Conservation (phyloP, 2,888 invertebrate genomes). For the Unio pictorum region DNA sequence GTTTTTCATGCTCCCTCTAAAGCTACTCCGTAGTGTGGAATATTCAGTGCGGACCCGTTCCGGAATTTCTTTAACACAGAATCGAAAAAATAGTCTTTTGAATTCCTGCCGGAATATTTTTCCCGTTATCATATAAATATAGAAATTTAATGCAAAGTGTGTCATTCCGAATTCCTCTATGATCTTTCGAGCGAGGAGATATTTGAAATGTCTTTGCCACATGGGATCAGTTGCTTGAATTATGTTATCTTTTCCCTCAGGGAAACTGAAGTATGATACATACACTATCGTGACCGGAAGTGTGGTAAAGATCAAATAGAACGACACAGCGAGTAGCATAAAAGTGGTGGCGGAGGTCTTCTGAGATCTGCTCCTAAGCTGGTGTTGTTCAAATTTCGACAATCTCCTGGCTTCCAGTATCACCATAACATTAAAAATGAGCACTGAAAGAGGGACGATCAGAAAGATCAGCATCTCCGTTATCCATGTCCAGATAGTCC, state of each 20-base stretch:
- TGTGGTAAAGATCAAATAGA: constrained; percentile 68
- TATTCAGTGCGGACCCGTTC: constrained; percentile 50
- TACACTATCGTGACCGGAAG: constrained; percentile 66
- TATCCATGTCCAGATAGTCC: constrained; percentile 66
- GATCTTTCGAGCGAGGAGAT: constrained; percentile 48
- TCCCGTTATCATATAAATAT: constrained; percentile 69
- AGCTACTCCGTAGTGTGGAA: constrained; percentile 43
- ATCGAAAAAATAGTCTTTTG: constrained; percentile 41
- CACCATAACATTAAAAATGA: constrained; percentile 68
- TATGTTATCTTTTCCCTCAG: constrained; percentile 33
- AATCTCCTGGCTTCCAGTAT: constrained; percentile 63
- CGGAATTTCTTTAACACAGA: constrained; percentile 32
- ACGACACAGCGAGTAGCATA: constrained; percentile 69
- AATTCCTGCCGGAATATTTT: constrained; percentile 67
- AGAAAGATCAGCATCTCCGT: constrained; percentile 68
- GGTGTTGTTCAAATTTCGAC: constrained; percentile 47
- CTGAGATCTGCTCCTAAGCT: constrained; percentile 41
- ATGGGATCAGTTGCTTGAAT: constrained; percentile 39
- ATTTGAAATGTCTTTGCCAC: constrained; percentile 58
- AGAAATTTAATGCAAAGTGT: constrained; percentile 69
- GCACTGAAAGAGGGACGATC: constrained; percentile 65
- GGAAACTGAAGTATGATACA: constrained; percentile 55
- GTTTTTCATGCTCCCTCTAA: constrained; percentile 30
- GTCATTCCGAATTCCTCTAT: constrained; percentile 67
- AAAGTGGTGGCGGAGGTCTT: constrained; percentile 66